Evolutionary conservation across 2,113 vertebrate species (phyloP), one percentile per base, ranked within the genome.

Genomic region (Crypturellus undulatus): DNA sequence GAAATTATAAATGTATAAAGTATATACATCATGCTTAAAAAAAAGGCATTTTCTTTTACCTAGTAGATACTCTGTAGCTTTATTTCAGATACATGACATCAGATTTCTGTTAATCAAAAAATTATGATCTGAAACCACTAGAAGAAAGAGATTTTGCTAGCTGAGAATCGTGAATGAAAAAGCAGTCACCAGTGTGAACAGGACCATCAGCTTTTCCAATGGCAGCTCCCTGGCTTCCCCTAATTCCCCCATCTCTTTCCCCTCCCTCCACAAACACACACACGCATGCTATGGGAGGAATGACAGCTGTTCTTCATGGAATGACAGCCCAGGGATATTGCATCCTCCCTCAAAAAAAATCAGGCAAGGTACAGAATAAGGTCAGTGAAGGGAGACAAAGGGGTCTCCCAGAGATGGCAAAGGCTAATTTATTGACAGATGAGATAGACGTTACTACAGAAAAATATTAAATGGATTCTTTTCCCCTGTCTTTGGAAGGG

Each of bases 261-360:
- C 78, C 91, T 94, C 89, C 92, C 78, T 96, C 83, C 58, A 84
- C 83, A 88, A 89, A 94, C 85, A 85, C 71, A 78, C 47, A 47
- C 32, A 26, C 89, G 89, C 83, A 79, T 89, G 89, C 89, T 88
- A 62, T 96, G 93, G 96, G 94, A 96, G 94, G 97, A 96, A 97
- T 96, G 95, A 97, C 96, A 97, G 95, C 95, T 96, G 97, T 96
- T 98, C 97, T 97, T 97, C 96, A 96, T 95, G 95, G 84, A 97
- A 97, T 97, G 97, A 96, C 97, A 95, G 91, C 94, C 84, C 96
- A 95, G 93, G 95, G 96, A 97, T 97, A 97, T 89, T 91, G 93
- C 38, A 71, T 96, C 96, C 94, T 94, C 92, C 96, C 96, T 96
- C 89, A 93, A 97, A 98, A 97, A 97, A 96, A 94, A 97, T 0